phyloP scores from a whole-genome alignment of 2,888 invertebrate species.

The Synanthedon formicaeformis region DNA sequence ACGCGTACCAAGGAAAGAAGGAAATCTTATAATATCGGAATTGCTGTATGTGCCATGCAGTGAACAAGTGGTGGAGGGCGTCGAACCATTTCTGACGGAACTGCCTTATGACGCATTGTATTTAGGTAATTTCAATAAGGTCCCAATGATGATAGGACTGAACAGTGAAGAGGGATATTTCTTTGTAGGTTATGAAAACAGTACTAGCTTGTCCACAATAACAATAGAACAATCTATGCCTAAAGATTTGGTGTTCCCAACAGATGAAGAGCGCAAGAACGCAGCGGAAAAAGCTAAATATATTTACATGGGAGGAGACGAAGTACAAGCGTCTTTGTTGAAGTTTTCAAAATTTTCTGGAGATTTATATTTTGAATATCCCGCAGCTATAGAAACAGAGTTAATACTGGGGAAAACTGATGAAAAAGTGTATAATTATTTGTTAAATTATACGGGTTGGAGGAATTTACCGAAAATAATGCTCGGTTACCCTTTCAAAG shows the following conservation, averaged over 20 bases:
- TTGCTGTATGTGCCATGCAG: slow-evolving; percentile 40
- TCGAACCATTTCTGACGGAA: slow-evolving; percentile 44
- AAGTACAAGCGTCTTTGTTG: slow-evolving; percentile 22
- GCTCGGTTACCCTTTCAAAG: slow-evolving; percentile 14
- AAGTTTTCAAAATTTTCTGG: slow-evolving; percentile 39
- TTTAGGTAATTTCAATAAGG: slow-evolving; percentile 37
- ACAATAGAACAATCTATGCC: slow-evolving; percentile 36
- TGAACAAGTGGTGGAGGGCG: slow-evolving; percentile 36
- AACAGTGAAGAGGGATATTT: slow-evolving; percentile 42
- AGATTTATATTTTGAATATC: slow-evolving; percentile 28
- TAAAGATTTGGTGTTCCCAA: slow-evolving; percentile 34
- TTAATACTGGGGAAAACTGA: slow-evolving; percentile 24
- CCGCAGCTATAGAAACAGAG: slow-evolving; percentile 36
- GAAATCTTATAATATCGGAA: slow-evolving; percentile 32
- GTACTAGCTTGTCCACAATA: slow-evolving; percentile 27
- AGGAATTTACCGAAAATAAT: slow-evolving; percentile 29
- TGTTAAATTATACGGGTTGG: slow-evolving; percentile 36
- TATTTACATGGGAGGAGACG: slow-evolving; percentile 44
- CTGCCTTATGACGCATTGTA: slow-evolving; percentile 29
- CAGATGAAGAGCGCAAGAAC: slow-evolving; percentile 17
- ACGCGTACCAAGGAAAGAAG: slow-evolving; percentile 19
- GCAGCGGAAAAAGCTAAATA: slow-evolving; percentile 27
- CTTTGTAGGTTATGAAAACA: slow-evolving; percentile 33
- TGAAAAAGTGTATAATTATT: slow-evolving; percentile 35
- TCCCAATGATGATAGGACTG: slow-evolving; percentile 44